Evolutionary conservation across 2,888 invertebrate species (phyloP).

Genomic region (Volucella bombylans): DNA sequence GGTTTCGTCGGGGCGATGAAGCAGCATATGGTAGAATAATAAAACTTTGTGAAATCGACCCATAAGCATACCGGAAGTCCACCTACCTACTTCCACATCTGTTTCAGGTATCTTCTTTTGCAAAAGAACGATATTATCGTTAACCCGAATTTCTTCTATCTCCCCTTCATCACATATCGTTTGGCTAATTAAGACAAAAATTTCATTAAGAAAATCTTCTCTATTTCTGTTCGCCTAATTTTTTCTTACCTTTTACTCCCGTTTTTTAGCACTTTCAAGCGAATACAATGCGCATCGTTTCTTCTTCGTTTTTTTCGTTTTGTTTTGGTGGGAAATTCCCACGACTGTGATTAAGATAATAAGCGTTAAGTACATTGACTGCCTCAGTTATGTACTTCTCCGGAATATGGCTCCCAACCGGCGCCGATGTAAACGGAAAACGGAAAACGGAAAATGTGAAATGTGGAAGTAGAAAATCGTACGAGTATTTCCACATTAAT

Average conservation of each 20-base stretch:
- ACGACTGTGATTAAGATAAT: conserved; percentile 58
- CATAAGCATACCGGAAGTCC: too few relatives aligned
- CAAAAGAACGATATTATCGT: too few relatives aligned
- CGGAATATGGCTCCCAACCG: neutral
- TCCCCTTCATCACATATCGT: neutral
- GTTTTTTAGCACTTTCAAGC: conserved; percentile 36
- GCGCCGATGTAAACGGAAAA: conserved; percentile 22
- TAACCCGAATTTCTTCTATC: neutral
- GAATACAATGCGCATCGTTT: conserved; percentile 42
- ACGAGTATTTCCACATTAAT: conserved; percentile 34
- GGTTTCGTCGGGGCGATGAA: too few relatives aligned
- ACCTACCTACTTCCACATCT: too few relatives aligned
- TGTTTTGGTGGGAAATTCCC: conserved; percentile 62
- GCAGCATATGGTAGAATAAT: too few relatives aligned
- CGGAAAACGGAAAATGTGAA: conserved; percentile 30
- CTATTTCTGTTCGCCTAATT: neutral
- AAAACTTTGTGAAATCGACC: too few relatives aligned
- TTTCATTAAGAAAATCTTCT: conserved; percentile 44
- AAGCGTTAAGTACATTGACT: conserved; percentile 48
- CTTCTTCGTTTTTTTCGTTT: conserved; percentile 17
- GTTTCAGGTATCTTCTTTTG: too few relatives aligned
- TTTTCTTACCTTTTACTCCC: neutral
- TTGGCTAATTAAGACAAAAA: conserved; percentile 34
- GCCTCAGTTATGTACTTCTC: conserved; percentile 20
- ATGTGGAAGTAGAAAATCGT: too few relatives aligned